phyloP scores from a whole-genome alignment of 1,140 invertebrate species.

The Achroia grisella region DNA sequence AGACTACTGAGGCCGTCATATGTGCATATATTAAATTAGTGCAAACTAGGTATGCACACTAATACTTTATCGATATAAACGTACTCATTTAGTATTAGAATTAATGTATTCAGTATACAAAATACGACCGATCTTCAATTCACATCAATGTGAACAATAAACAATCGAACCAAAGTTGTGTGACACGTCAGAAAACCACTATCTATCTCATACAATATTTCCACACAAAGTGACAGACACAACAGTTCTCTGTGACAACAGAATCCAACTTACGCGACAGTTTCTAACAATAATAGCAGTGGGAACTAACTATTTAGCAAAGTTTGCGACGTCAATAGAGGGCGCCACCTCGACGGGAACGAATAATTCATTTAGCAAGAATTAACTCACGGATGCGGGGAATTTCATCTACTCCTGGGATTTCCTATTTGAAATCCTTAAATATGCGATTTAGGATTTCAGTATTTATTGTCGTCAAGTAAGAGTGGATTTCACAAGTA shows the following conservation, averaged over 20 bases:
- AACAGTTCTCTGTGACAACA: conserved; percentile 38
- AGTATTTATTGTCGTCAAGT: conserved; percentile 1
- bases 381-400: conserved; percentile 43
- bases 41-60: too few relatives aligned
- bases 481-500: too few relatives aligned
- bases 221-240: conserved; percentile 16
- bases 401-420: conserved; percentile 13
- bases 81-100: too few relatives aligned
- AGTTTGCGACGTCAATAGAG: conserved; percentile 63
- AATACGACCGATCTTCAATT: too few relatives aligned
- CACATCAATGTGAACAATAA: too few relatives aligned
- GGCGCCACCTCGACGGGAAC: conserved; percentile 51
- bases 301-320: conserved; percentile 67
- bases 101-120: too few relatives aligned
- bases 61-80: too few relatives aligned
- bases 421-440: conserved; percentile 12
- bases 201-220: too few relatives aligned
- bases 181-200: too few relatives aligned
- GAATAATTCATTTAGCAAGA: conserved; percentile 64
- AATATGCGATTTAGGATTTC: conserved; percentile 17
- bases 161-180: too few relatives aligned
- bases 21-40: too few relatives aligned
- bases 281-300: conserved; percentile 61
- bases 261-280: conserved; percentile 50
- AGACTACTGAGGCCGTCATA: too few relatives aligned